Conservation (phyloP, 2,113 vertebrate genomes). For the Odontophorus gujanensis region DNA sequence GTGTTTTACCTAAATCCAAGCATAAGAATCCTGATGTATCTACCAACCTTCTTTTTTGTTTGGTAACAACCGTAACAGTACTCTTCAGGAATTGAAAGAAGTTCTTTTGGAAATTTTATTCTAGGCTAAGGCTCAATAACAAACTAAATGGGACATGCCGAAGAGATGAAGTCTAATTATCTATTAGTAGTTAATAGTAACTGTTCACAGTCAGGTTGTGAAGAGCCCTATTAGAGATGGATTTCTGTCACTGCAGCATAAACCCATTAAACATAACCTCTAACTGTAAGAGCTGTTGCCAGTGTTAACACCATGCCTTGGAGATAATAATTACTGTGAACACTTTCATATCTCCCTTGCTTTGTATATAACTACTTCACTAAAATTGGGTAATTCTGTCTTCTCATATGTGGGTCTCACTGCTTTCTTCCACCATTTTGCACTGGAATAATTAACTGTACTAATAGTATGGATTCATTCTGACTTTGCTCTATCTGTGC, state of each 20-base stretch:
- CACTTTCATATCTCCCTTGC: background rate
- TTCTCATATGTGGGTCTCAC: accelerated
- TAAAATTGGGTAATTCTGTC: background rate
- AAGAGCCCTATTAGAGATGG: background rate
- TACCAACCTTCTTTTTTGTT: background rate
- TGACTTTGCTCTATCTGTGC: background rate
- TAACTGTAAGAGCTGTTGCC: background rate
- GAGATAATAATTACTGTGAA: background rate
- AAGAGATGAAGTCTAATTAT: background rate
- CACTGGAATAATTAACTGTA: background rate
- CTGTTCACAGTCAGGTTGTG: background rate
- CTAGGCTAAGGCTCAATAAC: background rate
- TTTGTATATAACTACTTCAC: background rate
- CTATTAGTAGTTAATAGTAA: background rate
- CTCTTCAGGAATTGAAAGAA: background rate
- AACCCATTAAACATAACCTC: background rate
- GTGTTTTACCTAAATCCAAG: background rate
- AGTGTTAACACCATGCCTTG: background rate
- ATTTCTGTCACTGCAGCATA: background rate
- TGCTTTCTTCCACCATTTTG: background rate
- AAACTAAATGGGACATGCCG: background rate
- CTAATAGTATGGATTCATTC: background rate
- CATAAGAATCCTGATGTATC: background rate
- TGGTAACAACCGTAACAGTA: background rate
- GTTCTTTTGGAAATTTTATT: background rate